These are phyloP conservation scores for Machimus atricapillus DNA, from an alignment of 2,888 invertebrate genomes.

Conservation along the genomic window DNA sequence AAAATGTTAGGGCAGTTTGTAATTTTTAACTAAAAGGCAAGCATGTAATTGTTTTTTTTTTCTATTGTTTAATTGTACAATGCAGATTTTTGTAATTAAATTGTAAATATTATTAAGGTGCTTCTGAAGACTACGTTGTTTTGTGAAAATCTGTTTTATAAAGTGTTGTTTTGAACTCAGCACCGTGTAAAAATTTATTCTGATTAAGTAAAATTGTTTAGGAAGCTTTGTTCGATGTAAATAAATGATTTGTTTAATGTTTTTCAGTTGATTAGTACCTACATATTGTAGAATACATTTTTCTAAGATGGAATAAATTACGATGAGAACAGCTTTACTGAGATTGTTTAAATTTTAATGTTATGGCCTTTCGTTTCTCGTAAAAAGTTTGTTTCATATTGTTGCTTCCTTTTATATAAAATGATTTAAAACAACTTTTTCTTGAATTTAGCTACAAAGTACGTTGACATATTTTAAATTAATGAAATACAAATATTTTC, in stretches of 20 bases:
- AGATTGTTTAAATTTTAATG: not conserved
- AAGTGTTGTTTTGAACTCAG: not conserved
- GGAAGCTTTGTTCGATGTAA: not conserved
- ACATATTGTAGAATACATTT: constrained; percentile 15
- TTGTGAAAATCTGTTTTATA: not conserved
- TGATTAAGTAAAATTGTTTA: not conserved
- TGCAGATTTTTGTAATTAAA: not conserved
- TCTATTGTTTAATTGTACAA: not conserved
- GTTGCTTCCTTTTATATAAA: not conserved
- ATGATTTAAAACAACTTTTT: not conserved
- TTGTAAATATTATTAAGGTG: constrained; percentile 4
- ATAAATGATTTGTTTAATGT: not conserved
- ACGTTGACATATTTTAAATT: not conserved
- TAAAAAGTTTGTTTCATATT: not conserved
- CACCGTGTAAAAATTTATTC: not conserved
- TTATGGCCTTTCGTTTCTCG: not conserved
- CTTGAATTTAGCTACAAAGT: no score
- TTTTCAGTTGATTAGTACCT: not conserved
- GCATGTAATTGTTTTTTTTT: not conserved
- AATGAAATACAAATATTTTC: not conserved
- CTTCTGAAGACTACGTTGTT: not conserved
- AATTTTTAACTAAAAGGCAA: not conserved
- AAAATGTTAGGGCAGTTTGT: constrained; percentile 3
- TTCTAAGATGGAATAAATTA: constrained; percentile 17
- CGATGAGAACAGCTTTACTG: not conserved